Percentiles rank a stretch among this genome's conserved stretches.
phyloP scores from a whole-genome alignment of 2,113 vertebrate genomes.

The Psittacula cyanocephala region DNA sequence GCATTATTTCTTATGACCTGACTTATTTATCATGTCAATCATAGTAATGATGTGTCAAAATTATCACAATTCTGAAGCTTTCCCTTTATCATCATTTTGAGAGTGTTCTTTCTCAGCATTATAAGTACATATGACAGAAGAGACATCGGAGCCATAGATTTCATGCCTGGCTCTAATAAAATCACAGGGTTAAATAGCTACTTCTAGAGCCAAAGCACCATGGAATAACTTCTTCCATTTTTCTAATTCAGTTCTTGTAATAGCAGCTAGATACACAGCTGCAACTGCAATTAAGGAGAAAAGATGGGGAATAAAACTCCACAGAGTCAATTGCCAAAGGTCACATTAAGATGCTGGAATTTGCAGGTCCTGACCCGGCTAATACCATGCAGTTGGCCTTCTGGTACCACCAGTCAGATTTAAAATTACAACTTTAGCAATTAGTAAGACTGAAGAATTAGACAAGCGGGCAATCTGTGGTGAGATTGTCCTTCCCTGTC shows the following conservation, averaged over 20 bases:
- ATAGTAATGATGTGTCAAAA: slow-evolving; percentile 63
- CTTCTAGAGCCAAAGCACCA: not conserved
- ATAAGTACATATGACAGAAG: not conserved
- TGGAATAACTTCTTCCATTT: slow-evolving; percentile 17
- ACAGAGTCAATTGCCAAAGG: slow-evolving; percentile 17
- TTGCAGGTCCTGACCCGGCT: not conserved
- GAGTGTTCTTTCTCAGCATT: not conserved
- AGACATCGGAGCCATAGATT: not conserved
- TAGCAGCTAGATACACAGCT: not conserved
- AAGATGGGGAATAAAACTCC: slow-evolving; percentile 3
- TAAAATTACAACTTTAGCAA: slow-evolving; percentile 14
- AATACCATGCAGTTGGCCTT: not conserved
- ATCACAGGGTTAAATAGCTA: slow-evolving; percentile 5
- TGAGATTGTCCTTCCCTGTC: not conserved
- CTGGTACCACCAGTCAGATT: not conserved
- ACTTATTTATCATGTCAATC: slow-evolving; percentile 73
- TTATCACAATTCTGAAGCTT: slow-evolving; percentile 35
- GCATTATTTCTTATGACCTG: slow-evolving; percentile 68
- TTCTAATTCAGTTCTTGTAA: slow-evolving; percentile 23
- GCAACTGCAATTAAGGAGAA: slow-evolving; percentile 25
- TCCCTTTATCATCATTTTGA: slow-evolving; percentile 8
- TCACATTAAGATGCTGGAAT: slow-evolving; percentile 23
- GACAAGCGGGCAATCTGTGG: not conserved
- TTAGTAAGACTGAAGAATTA: slow-evolving; percentile 16
- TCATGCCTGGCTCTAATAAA: not conserved